phyloP scores from a whole-genome alignment of 2,888 invertebrate genomes.

The Platynereis dumerilii region DNA sequence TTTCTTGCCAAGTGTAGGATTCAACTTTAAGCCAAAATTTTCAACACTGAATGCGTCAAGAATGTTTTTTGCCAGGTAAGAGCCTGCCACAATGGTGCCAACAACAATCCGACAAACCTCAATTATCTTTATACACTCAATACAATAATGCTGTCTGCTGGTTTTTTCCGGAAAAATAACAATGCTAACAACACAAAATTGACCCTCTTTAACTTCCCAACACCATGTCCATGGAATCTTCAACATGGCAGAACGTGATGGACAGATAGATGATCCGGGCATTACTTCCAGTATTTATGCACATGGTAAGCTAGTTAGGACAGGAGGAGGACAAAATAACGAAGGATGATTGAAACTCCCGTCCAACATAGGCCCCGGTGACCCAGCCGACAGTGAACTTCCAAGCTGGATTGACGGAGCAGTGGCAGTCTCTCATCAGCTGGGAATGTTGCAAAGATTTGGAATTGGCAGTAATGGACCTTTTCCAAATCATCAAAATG shows the following conservation, averaged over 20 bases:
- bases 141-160: not conserved
- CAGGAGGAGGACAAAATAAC: no score
- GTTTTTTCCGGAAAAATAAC: not conserved
- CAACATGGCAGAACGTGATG: no score
- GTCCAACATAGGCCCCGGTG: no score
- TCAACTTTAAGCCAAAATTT: no score
- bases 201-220: not conserved
- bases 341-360: no score
- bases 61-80: constrained; percentile 7
- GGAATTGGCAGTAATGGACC: not conserved
- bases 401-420: not conserved
- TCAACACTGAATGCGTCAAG: not conserved
- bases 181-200: not conserved
- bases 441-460: constrained; percentile 1
- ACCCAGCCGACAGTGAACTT: no score
- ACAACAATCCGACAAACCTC: not conserved
- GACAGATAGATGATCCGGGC: no score
- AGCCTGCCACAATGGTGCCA: not conserved
- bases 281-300: no score
- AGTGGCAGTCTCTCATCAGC: not conserved
- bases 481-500: not conserved
- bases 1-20: no score
- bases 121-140: not conserved
- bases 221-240: not conserved
- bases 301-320: no score